A percentile compares a stretch with the other conserved stretches of the same genome.
Evolutionary conservation across 1,140 invertebrate genomes (phyloP).

Genomic region (Parapsyche elsis): DNA sequence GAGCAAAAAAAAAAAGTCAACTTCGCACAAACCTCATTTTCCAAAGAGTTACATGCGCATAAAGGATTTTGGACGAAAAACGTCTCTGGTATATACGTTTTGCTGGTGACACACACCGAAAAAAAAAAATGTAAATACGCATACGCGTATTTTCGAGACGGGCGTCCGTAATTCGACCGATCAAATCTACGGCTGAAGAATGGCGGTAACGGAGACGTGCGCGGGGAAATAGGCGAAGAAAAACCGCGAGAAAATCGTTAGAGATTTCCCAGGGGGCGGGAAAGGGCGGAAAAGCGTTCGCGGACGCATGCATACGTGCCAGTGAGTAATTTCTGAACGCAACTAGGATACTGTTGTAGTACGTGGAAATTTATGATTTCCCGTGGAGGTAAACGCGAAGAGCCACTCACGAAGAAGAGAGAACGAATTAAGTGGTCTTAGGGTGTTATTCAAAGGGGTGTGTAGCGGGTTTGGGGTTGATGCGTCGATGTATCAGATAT

Average conservation of each 20-base stretch:
- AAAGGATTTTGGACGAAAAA: conserved; percentile 2
- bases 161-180: conserved; percentile 1
- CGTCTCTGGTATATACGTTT: background rate
- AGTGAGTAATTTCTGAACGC: background rate
- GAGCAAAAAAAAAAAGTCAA: conserved; percentile 2
- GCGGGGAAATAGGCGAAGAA: conserved; percentile 24
- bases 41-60: conserved; percentile 8
- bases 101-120: background rate
- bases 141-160: background rate
- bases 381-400: background rate
- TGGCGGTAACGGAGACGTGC: background rate
- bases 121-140: background rate
- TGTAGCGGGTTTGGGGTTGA: background rate
- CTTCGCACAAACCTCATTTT: conserved; percentile 23
- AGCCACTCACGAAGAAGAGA: background rate
- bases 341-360: conserved; percentile 3
- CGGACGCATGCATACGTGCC: background rate
- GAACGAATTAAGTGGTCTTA: conserved; percentile 22
- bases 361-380: conserved; percentile 37
- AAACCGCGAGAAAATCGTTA: conserved; percentile 45
- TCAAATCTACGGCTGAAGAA: conserved; percentile 9
- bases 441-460: background rate
- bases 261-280: conserved; percentile 40
- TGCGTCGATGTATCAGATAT: background rate
- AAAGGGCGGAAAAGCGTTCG: background rate